Conservation (phyloP, 2,797 vertebrate species). For the Todus mexicanus region DNA sequence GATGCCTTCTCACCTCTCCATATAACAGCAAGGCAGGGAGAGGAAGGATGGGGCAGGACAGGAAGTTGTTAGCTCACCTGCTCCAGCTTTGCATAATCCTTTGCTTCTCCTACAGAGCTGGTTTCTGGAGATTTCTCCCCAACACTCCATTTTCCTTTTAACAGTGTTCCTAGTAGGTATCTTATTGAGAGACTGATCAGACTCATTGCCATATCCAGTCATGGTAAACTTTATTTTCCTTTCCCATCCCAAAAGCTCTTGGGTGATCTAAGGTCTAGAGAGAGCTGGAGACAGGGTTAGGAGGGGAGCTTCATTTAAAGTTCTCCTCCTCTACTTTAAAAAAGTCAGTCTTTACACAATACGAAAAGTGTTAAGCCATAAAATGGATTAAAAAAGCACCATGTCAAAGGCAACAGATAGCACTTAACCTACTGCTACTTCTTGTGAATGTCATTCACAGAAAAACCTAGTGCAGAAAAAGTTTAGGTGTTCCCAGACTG, state of each 20-base stretch:
- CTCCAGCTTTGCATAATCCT: background rate
- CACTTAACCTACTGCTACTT: background rate
- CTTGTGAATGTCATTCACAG: background rate
- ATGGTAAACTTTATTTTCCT: background rate
- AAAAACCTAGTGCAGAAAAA: background rate
- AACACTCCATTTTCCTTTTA: background rate
- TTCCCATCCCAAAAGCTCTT: background rate
- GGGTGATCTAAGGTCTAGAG: background rate
- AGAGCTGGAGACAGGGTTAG: background rate
- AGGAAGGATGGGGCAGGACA: background rate
- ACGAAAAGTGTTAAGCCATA: background rate
- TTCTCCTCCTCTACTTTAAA: background rate
- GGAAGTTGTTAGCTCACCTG: background rate
- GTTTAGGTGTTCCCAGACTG: background rate
- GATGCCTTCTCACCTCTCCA: background rate
- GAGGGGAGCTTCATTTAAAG: background rate
- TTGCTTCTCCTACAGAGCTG: background rate
- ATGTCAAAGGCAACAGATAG: background rate
- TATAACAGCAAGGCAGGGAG: background rate
- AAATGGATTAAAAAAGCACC: background rate
- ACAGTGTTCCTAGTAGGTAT: background rate
- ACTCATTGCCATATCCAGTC: background rate
- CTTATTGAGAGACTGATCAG: background rate
- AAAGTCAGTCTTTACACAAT: background rate
- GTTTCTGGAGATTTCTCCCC: background rate